Evolutionary conservation across 2,113 vertebrate species (phyloP).

Genomic region (Thermophis baileyi): DNA sequence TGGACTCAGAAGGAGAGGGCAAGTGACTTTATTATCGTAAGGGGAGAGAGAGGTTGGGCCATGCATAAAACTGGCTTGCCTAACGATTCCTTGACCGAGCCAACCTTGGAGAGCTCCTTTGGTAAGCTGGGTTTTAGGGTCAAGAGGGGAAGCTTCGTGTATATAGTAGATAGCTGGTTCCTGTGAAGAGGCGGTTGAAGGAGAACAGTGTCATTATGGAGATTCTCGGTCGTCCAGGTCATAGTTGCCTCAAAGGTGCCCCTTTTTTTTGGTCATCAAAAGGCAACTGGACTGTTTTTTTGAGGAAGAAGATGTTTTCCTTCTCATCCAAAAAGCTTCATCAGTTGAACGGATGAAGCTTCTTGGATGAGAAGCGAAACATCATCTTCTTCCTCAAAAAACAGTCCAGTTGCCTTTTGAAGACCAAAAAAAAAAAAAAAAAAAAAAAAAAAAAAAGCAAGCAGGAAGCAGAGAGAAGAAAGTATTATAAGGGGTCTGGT

Average conservation of each 20-base stretch:
- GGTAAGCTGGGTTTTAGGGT: neutral
- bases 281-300: neutral
- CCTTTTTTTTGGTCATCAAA: neutral
- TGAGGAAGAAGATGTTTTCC: neutral
- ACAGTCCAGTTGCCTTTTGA: neutral
- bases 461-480: no score
- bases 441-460: no score
- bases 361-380: neutral
- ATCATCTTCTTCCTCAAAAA: neutral
- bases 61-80: neutral
- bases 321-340: neutral
- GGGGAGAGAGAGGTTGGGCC: neutral
- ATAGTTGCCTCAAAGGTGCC: neutral
- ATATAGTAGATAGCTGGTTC: neutral
- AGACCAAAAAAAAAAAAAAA: neutral
- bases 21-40: neutral
- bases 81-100: neutral
- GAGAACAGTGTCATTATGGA: neutral
- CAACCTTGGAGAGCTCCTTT: neutral
- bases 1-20: neutral
- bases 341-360: neutral
- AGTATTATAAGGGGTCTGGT: no score
- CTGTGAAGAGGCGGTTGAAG: neutral
- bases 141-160: neutral
- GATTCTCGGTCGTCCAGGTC: neutral